Evolutionary conservation across 2,797 vertebrate genomes (phyloP).

Genomic region (Brachyrhaphis roseni): DNA sequence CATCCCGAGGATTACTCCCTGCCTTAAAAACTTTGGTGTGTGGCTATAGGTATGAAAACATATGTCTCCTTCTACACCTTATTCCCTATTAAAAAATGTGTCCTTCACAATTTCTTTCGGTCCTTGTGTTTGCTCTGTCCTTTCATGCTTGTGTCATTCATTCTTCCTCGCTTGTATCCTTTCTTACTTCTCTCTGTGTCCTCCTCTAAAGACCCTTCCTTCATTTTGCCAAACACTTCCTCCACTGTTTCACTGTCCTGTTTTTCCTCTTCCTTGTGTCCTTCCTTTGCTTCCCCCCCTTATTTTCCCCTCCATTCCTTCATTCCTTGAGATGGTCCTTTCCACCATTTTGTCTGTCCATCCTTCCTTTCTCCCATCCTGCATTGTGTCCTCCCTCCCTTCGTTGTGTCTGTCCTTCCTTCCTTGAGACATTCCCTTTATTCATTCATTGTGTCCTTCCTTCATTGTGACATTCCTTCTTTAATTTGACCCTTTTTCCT

Average conservation of each 20-base stretch:
- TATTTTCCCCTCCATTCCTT: not conserved
- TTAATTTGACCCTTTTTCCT: not conserved
- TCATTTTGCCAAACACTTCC: not conserved
- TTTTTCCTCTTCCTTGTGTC: not conserved
- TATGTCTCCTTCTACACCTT: not conserved
- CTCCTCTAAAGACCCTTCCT: not conserved
- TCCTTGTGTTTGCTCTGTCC: not conserved
- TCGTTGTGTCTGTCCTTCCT: not conserved
- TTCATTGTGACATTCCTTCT: not conserved
- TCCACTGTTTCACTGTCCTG: not conserved
- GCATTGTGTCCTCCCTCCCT: not conserved
- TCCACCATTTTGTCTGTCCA: not conserved
- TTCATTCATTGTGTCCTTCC: not conserved
- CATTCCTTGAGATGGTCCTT: not conserved
- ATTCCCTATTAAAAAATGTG: not conserved
- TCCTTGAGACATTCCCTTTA: not conserved
- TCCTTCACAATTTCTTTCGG: not conserved
- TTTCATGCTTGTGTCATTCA: not conserved
- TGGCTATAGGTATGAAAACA: not conserved
- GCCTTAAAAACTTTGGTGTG: not conserved
- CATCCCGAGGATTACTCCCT: conserved; percentile 34
- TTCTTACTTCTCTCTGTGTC: not conserved
- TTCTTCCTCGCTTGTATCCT: not conserved
- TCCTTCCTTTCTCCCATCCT: not conserved
- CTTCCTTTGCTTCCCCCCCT: not conserved